A percentile compares a stretch with the other conserved stretches of the same genome.
Conservation (phyloP, 2,888 invertebrate genomes). For the Artemia sinica region DNA sequence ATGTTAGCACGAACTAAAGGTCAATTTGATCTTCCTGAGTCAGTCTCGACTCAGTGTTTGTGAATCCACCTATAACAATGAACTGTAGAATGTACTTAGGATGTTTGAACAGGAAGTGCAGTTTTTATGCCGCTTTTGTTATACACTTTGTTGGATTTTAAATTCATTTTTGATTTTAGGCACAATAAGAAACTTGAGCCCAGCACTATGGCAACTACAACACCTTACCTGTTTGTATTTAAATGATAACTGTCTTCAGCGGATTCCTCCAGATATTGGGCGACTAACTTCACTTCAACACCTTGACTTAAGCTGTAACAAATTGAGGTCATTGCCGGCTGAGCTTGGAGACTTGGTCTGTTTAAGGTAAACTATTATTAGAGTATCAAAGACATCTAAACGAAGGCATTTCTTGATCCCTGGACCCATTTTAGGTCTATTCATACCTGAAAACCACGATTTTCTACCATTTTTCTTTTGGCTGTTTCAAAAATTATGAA, state of each 20-base stretch:
- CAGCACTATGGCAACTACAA: constrained; percentile 70
- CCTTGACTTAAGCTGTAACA: constrained; percentile 85
- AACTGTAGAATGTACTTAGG: too few relatives aligned
- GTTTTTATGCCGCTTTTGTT: too few relatives aligned
- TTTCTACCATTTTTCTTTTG: too few relatives aligned
- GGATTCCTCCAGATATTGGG: constrained; percentile 78
- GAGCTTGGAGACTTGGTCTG: constrained; percentile 92
- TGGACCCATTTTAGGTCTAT: constrained; percentile 1
- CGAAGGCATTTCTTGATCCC: not conserved
- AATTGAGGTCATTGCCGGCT: constrained; percentile 77
- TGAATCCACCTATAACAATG: too few relatives aligned
- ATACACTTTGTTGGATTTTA: too few relatives aligned
- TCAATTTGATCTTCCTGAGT: too few relatives aligned
- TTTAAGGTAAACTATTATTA: constrained; percentile 45
- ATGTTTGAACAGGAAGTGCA: too few relatives aligned
- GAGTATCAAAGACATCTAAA: not conserved
- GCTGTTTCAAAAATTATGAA: too few relatives aligned
- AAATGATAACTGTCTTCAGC: constrained; percentile 81
- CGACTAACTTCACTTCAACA: constrained; percentile 63
- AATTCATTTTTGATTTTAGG: constrained; percentile 40
- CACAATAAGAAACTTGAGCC: constrained; percentile 81
- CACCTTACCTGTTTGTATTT: constrained; percentile 87
- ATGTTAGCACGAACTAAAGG: too few relatives aligned
- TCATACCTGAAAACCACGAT: not conserved
- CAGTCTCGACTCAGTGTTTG: too few relatives aligned